These are phyloP conservation scores for Ranitomeya variabilis DNA, from an alignment of 2,113 vertebrate genomes.

Conservation along the genomic window DNA sequence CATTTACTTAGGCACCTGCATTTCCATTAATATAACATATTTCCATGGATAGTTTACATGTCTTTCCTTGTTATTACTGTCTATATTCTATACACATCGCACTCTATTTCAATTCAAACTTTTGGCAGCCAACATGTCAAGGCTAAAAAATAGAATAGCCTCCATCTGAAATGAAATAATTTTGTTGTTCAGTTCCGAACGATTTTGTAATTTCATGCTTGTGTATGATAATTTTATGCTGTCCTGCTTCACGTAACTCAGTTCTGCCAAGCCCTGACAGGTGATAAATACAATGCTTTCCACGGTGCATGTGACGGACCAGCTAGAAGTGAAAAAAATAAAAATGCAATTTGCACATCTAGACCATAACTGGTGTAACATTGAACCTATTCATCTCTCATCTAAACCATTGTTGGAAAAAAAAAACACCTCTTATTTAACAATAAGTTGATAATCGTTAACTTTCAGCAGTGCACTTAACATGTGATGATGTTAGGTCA, in stretches of 20 bases:
- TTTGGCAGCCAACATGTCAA: slow-evolving; percentile 85
- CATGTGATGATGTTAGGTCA: background rate
- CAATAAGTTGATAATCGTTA: slow-evolving; percentile 56
- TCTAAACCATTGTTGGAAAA: slow-evolving; percentile 80
- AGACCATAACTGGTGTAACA: slow-evolving; percentile 68
- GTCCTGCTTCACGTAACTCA: slow-evolving; percentile 99
- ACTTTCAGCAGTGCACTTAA: too few species aligned
- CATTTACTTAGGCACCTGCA: slow-evolving; percentile 74
- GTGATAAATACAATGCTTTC: slow-evolving; percentile 99
- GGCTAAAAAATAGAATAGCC: slow-evolving; percentile 88
- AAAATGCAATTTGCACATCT: slow-evolving; percentile 68
- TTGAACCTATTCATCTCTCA: slow-evolving; percentile 72
- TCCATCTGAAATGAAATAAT: slow-evolving; percentile 92
- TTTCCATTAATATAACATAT: slow-evolving; percentile 73
- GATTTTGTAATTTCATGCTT: slow-evolving; percentile 99
- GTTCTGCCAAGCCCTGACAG: slow-evolving; percentile 98
- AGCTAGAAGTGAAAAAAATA: slow-evolving; percentile 66
- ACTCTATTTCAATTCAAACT: slow-evolving; percentile 82
- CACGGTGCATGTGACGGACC: slow-evolving; percentile 86
- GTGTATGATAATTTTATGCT: slow-evolving; percentile 99
- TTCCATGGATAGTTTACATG: slow-evolving; percentile 79
- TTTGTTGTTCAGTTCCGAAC: slow-evolving; percentile 99
- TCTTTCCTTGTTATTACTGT: slow-evolving; percentile 75
- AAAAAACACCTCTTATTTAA: slow-evolving; percentile 60
- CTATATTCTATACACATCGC: slow-evolving; percentile 75